These are phyloP conservation scores for Mormyrus hasselquistii DNA, from an alignment of 2,797 vertebrate species.

Conservation along the genomic window DNA sequence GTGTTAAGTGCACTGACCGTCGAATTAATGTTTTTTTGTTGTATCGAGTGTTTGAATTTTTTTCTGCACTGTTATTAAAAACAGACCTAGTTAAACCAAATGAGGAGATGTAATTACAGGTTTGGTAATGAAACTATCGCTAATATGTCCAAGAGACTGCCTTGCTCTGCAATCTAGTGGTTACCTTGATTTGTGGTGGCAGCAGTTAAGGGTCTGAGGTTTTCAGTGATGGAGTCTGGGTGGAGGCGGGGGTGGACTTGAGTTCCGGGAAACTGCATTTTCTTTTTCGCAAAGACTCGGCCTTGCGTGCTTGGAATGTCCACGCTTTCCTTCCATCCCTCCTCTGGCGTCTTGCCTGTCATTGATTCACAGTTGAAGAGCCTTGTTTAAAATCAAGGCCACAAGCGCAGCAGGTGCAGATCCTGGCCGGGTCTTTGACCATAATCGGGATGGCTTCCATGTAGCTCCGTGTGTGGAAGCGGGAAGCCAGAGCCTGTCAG, in stretches of 20 bases:
- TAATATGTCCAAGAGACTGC: constrained; percentile 14
- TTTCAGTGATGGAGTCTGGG: not conserved
- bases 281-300: not conserved
- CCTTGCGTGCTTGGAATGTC: not conserved
- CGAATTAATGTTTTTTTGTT: not conserved
- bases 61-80: constrained; percentile 18
- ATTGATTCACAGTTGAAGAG: not conserved
- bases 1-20: not conserved
- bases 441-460: not conserved
- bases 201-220: not conserved
- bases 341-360: not conserved
- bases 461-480: not conserved
- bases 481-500: not conserved
- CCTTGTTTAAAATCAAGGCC: not conserved
- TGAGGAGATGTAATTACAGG: constrained; percentile 16
- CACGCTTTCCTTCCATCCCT: not conserved
- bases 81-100: constrained; percentile 12
- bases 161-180: not conserved
- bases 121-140: constrained; percentile 18
- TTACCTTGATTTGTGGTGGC: constrained; percentile 14
- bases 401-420: not conserved
- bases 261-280: constrained; percentile 6
- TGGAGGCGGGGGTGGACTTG: not conserved
- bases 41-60: not conserved
- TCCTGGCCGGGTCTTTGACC: not conserved